Percentiles rank a stretch among this genome's conserved stretches.
Evolutionary conservation across 2,113 vertebrate genomes (phyloP).

Genomic region (Lepus americanus): DNA sequence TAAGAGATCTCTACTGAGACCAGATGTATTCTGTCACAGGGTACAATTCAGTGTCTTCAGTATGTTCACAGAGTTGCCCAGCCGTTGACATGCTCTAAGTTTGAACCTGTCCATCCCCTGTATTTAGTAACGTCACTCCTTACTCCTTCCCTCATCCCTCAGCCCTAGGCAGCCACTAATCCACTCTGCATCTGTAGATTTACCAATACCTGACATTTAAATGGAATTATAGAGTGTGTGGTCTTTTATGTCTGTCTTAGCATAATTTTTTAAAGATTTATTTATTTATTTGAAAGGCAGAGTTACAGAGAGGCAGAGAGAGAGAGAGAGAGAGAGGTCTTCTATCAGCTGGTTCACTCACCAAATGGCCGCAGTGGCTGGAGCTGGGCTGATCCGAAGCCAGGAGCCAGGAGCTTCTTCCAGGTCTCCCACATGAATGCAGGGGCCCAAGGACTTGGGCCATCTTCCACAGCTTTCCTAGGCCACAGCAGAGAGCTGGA

Average conservation of each 20-base stretch:
- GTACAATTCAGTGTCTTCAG: not conserved
- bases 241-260: not conserved
- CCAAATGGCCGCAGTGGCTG: no score
- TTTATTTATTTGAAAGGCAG: not conserved
- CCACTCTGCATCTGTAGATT: not conserved
- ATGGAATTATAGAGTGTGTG: not conserved
- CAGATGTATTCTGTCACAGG: not conserved
- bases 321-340: no score
- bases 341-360: no score
- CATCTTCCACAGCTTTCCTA: no score
- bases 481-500: no score
- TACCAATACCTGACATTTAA: conserved; percentile 10
- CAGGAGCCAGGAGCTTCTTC: no score
- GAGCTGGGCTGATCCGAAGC: no score
- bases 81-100: not conserved
- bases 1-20: not conserved
- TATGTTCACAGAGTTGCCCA: not conserved
- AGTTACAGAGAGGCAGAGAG: no score
- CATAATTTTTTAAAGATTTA: conserved; percentile 15
- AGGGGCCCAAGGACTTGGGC: no score
- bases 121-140: not conserved
- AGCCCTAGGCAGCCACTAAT: not conserved
- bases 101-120: not conserved
- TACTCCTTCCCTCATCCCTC: not conserved
- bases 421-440: no score